These are phyloP conservation scores for Noctua janthe DNA, from an alignment of 2,888 invertebrate genomes.

Conservation along the genomic window DNA sequence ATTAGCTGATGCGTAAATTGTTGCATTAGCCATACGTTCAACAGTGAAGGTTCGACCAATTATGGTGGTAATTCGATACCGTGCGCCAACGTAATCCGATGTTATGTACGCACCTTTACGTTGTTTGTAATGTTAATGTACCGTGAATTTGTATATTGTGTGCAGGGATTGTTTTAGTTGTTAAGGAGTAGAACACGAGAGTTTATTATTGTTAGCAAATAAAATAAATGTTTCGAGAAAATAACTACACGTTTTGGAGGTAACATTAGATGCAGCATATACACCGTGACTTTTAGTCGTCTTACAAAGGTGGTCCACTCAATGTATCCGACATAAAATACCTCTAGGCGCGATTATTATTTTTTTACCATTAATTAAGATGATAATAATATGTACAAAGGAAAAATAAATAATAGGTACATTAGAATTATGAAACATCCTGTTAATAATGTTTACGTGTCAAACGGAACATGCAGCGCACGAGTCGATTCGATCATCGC, in stretches of 20 bases:
- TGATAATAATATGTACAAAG: too few species aligned
- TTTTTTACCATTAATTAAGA: too few species aligned
- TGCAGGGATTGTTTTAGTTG: slow-evolving; percentile 53
- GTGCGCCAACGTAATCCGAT: slow-evolving; percentile 68
- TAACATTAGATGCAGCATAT: slow-evolving; percentile 4
- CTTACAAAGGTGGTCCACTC: too few species aligned
- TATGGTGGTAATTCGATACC: slow-evolving; percentile 83
- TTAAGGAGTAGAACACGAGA: slow-evolving; percentile 32
- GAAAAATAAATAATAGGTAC: too few species aligned
- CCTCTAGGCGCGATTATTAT: too few species aligned
- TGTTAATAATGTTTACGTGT: too few species aligned
- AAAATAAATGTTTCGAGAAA: slow-evolving; percentile 32
- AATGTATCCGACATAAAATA: too few species aligned
- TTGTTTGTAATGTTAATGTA: slow-evolving; percentile 72
- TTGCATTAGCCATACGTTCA: slow-evolving; percentile 84
- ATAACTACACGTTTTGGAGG: slow-evolving; percentile 5
- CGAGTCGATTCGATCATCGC: too few species aligned
- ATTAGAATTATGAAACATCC: too few species aligned
- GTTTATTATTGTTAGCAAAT: slow-evolving; percentile 46
- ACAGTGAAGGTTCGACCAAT: slow-evolving; percentile 79
- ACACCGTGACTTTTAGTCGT: too few species aligned
- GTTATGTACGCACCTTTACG: slow-evolving; percentile 75
- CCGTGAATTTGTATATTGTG: slow-evolving; percentile 67
- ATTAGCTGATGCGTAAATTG: slow-evolving; percentile 88
- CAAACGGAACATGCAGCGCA: too few species aligned